Conservation (phyloP, 2,888 invertebrate species). For the Lycocerus yunnanus region DNA sequence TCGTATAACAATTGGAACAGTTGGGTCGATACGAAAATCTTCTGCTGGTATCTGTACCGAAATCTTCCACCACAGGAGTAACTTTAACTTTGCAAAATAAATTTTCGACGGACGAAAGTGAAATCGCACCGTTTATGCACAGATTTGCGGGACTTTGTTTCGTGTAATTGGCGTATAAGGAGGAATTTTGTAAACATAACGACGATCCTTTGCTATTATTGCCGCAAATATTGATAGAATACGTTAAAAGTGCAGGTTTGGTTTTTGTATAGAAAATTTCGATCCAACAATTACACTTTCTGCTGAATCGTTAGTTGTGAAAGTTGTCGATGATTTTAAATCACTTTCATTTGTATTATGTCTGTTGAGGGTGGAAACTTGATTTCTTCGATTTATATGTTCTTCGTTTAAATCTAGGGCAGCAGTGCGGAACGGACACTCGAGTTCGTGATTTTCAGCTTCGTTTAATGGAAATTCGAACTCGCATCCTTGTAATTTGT, state of each 20-base stretch:
- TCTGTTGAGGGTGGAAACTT: conserved; percentile 3
- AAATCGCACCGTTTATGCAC: conserved; percentile 31
- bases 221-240: conserved; percentile 30
- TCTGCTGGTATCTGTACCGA: conserved; percentile 27
- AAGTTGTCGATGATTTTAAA: not conserved
- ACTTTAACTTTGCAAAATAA: conserved; percentile 29
- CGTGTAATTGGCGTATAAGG: not conserved
- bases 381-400: conserved; percentile 8
- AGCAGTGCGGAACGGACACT: conserved; percentile 38
- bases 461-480: conserved; percentile 38
- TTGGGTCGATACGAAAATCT: not conserved
- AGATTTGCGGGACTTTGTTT: conserved; percentile 22
- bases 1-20: conserved; percentile 35
- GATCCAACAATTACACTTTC: conserved; percentile 7
- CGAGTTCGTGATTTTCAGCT: conserved; percentile 40
- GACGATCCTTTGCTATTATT: conserved; percentile 22
- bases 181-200: conserved; percentile 4
- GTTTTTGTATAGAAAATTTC: conserved; percentile 31
- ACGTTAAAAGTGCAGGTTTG: conserved; percentile 10
- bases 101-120: conserved; percentile 24
- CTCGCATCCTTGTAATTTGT: conserved; percentile 39
- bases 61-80: conserved; percentile 15
- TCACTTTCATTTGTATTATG: conserved; percentile 2
- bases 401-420: conserved; percentile 25
- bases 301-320: not conserved